Evolutionary conservation across 1,140 invertebrate species (phyloP).

Genomic region (Heliconius melpomene): DNA sequence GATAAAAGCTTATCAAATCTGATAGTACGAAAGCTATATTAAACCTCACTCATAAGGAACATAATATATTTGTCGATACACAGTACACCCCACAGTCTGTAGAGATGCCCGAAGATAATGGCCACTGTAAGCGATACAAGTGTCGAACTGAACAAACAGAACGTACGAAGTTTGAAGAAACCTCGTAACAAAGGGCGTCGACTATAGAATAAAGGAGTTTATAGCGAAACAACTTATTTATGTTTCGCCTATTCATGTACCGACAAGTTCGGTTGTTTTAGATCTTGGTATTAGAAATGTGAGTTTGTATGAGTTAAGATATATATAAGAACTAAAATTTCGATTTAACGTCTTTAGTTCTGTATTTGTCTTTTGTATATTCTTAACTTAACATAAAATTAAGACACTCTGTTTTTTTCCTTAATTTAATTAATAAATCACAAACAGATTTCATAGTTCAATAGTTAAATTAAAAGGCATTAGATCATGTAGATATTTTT

Average conservation of each 20-base stretch:
- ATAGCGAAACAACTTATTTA: slow-evolving; percentile 15
- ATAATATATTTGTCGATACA: slow-evolving; percentile 9
- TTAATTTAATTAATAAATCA: too few relatives aligned
- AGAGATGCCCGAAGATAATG: slow-evolving; percentile 26
- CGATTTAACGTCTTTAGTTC: too few relatives aligned
- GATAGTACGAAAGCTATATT: not conserved
- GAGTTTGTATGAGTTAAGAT: too few relatives aligned
- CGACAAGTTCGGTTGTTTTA: not conserved
- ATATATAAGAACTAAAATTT: too few relatives aligned
- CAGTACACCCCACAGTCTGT: not conserved
- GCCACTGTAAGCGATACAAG: slow-evolving; percentile 29
- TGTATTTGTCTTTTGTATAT: too few relatives aligned
- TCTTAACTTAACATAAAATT: too few relatives aligned
- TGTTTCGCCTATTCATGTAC: slow-evolving; percentile 1
- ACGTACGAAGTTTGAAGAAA: slow-evolving; percentile 24
- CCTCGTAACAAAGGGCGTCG: slow-evolving; percentile 28
- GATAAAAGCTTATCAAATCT: not conserved
- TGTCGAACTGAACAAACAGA: slow-evolving; percentile 27
- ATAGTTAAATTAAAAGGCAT: too few relatives aligned
- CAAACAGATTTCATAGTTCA: not conserved
- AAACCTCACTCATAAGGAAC: slow-evolving; percentile 5
- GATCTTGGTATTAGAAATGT: not conserved
- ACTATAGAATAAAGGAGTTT: slow-evolving; percentile 23
- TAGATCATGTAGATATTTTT: too few relatives aligned
- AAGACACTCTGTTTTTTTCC: too few relatives aligned